Evolutionary conservation across 2,113 vertebrate genomes (phyloP).

Genomic region (Urocolius indicus): DNA sequence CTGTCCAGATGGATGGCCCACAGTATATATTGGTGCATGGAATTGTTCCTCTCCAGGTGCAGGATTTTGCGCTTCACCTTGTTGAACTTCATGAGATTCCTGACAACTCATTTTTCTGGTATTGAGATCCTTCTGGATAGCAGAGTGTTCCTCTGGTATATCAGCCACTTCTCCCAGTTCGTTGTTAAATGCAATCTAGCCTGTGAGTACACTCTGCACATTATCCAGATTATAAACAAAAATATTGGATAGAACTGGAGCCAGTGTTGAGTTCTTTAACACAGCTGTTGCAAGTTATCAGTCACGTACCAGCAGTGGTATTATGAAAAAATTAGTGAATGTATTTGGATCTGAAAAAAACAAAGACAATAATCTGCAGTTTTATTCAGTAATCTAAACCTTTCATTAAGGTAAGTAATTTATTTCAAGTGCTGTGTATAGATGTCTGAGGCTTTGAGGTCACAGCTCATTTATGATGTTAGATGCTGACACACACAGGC

Average conservation of each 20-base stretch:
- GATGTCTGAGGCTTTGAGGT: background rate
- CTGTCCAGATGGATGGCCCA: background rate
- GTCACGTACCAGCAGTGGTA: background rate
- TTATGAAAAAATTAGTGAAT: background rate
- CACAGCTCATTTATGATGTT: constrained; percentile 10
- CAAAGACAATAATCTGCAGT: background rate
- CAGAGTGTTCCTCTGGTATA: background rate
- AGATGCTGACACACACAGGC: background rate
- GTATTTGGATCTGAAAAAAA: background rate
- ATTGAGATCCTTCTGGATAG: background rate
- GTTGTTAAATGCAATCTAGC: background rate
- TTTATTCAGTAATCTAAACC: background rate
- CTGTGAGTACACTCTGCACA: background rate
- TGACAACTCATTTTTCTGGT: background rate
- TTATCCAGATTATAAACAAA: background rate
- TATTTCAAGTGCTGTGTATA: background rate
- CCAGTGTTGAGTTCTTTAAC: background rate
- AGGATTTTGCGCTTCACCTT: background rate
- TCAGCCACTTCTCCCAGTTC: background rate
- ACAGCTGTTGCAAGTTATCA: background rate
- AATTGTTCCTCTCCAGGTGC: background rate
- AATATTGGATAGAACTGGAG: background rate
- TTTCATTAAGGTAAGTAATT: background rate
- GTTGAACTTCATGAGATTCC: background rate
- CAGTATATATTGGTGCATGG: background rate